Evolutionary conservation across 2,797 vertebrate genomes (phyloP), one percentile per base, ranked within the genome.

Genomic region (Enteromius argenteus): DNA sequence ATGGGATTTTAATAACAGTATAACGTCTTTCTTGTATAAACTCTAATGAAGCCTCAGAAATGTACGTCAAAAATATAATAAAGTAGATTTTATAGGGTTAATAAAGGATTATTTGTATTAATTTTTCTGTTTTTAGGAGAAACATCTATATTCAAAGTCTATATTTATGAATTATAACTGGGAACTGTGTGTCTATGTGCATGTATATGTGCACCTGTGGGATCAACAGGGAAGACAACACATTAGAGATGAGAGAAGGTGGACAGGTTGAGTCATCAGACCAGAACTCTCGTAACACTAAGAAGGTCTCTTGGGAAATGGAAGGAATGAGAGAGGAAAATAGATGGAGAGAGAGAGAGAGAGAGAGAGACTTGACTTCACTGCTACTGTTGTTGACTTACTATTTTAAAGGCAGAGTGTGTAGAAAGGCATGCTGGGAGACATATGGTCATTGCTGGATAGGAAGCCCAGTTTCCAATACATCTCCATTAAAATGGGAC

Each of bases 211-310:
- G 39, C 15, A 21, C 19, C 21, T 87, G 87, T 7, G 35, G 81
- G 87, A 91, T 91, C 89, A 91, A 90, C 87, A 86, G 83, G 87
- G 87, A 80, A 88, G 88, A 87, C 87, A 87, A 87, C 77, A 85
- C 82, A 86, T 92, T 89, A 86, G 86, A 86, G 89, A 89, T 83
- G 89, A 87, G 87, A 87, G 86, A 83, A 84, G 81, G 62, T 75
- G 72, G 81, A 75, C 72, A 67, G 81, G 81, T 67, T 83, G 46
- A 91, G 88, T 91, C 92, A 92, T 91, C 90, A 91, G 91, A 88
- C 91, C 88, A 87, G 85, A 76, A 89, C 90, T 92, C 90, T 89
- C 87, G 84, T 83, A 91, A 91, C 89, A 86, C 92, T 91, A 91
- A 91, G 89, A 69, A 19, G 60, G 53, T 74, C 84, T 83, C 82